Evolutionary conservation across 2,888 invertebrate genomes (phyloP).

Genomic region (Halocaridina rubra): DNA sequence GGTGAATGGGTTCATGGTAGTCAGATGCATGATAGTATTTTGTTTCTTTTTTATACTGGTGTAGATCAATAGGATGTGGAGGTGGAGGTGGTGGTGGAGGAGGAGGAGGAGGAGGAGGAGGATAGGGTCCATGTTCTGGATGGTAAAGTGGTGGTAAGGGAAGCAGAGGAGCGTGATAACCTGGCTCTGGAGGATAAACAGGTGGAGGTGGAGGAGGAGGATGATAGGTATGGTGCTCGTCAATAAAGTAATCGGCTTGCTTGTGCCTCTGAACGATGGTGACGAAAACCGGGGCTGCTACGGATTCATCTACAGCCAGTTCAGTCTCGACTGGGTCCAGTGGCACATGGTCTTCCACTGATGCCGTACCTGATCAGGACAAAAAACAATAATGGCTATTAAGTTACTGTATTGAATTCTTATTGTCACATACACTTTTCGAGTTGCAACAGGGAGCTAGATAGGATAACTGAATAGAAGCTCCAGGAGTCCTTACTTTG

Average conservation of each 20-base stretch:
- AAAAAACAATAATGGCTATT: too few species aligned
- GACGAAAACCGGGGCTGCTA: conserved; percentile 32
- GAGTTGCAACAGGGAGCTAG: too few species aligned
- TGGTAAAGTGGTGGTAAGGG: neutral
- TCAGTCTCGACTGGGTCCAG: neutral
- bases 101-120: neutral
- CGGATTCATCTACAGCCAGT: conserved; percentile 28
- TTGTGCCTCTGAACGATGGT: conserved; percentile 41
- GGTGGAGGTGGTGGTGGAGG: conserved; percentile 3
- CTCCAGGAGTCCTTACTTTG: too few species aligned
- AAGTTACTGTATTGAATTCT: too few species aligned
- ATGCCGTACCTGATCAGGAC: neutral
- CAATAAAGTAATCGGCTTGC: conserved; percentile 30
- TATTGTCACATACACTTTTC: too few species aligned
- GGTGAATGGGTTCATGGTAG: conserved; percentile 14
- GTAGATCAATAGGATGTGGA: neutral
- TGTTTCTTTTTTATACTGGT: conserved; percentile 10
- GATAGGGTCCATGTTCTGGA: conserved; percentile 2
- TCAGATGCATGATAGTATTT: conserved; percentile 43
- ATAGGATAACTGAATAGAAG: too few species aligned
- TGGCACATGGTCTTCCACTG: neutral
- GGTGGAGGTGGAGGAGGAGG: conserved; percentile 10
- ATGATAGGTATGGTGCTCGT: conserved; percentile 24
- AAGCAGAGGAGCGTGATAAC: neutral
- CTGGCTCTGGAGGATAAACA: neutral